Base-by-base conservation (phyloP, 2,888 invertebrate genomes). In the Lasioglossum figueresi region DNA sequence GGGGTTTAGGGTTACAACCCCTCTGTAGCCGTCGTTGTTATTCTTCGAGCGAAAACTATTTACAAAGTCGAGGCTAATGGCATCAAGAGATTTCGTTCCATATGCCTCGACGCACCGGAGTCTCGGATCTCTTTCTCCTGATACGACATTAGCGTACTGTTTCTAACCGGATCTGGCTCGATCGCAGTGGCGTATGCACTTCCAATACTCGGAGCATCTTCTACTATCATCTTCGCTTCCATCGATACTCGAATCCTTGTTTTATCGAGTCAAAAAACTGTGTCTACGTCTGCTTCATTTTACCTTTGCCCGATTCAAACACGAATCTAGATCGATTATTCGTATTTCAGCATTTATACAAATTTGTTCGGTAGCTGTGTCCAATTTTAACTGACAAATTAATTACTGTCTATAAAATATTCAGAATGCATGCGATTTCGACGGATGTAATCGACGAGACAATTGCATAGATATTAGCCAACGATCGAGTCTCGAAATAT, bases 31-130 rank as follows among this genome's bases (percentile, higher is more conserved):
- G 90, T 87, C 93, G 93, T 93, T 95, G 94, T 94, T 94, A 94
- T 95, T 95, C 94, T 92, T 92, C 91, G 82, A 91, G 89, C 93
- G 92, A 95, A 94, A 95, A 94, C 94, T 95, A 94, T 95, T 95
- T 95, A 94, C 95, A 94, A 94, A 94, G 93, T 93, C 93, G 93
- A 90, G 90, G 90, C 93, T 94, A 94, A 94, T 94, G 92, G 94
- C 92, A 94, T 94, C 93, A 93, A 94, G 93, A 94, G 94, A 94
- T 94, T 94, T 94, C 86, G 89, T 84, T 93, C 92, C 92, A 92
- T 93, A 93, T 92, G 91, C 88, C 90, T 80, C 81, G 52, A 88
- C 85, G 88, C 82, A 31, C 70, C 31, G 48, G 45, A 86, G 71
- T 81, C 75, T 82, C 87, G 79, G 80, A 79, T 79, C 82, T 80